These are phyloP conservation scores for Orussus abietinus DNA, from an alignment of 1,140 invertebrate species.

Conservation along the genomic window DNA sequence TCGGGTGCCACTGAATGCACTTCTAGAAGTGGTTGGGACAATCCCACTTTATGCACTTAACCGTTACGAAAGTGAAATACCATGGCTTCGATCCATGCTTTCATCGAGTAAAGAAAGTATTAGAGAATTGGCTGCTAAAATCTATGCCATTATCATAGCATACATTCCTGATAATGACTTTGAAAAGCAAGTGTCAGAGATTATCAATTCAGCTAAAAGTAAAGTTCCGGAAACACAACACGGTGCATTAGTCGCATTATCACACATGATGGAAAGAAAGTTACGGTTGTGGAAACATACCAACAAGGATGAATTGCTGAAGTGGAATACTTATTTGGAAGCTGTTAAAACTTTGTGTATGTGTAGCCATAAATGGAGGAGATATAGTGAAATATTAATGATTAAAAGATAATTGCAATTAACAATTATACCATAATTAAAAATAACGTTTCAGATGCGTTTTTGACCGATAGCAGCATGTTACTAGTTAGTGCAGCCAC, in stretches of 20 bases:
- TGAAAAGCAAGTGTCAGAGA: slow-evolving; percentile 55
- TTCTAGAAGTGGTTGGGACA: slow-evolving; percentile 72
- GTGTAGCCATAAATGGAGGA: too few species aligned
- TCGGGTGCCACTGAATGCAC: slow-evolving; percentile 63
- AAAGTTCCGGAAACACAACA: slow-evolving; percentile 70
- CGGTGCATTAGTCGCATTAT: slow-evolving; percentile 66
- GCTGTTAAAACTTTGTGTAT: slow-evolving; percentile 58
- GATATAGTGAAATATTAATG: too few species aligned
- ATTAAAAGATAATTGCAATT: slow-evolving; percentile 15
- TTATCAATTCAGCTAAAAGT: slow-evolving; percentile 52
- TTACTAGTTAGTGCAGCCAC: slow-evolving; percentile 62
- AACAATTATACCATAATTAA: slow-evolving; percentile 6
- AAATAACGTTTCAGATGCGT: slow-evolving; percentile 52
- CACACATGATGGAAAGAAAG: slow-evolving; percentile 65
- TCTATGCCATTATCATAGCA: slow-evolving; percentile 66
- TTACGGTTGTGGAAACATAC: slow-evolving; percentile 50
- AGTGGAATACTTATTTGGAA: slow-evolving; percentile 57
- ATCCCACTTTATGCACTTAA: slow-evolving; percentile 59
- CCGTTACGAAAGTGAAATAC: slow-evolving; percentile 57
- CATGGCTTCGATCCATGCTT: slow-evolving; percentile 64
- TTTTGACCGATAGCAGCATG: slow-evolving; percentile 57
- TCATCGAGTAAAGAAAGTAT: slow-evolving; percentile 71
- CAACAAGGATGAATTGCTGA: slow-evolving; percentile 29
- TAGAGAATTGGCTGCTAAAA: slow-evolving; percentile 63
- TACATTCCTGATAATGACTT: slow-evolving; percentile 53